Percentiles rank a stretch among this genome's conserved stretches.
Evolutionary conservation across 2,888 invertebrate genomes (phyloP).

Genomic region (Drepana falcataria): DNA sequence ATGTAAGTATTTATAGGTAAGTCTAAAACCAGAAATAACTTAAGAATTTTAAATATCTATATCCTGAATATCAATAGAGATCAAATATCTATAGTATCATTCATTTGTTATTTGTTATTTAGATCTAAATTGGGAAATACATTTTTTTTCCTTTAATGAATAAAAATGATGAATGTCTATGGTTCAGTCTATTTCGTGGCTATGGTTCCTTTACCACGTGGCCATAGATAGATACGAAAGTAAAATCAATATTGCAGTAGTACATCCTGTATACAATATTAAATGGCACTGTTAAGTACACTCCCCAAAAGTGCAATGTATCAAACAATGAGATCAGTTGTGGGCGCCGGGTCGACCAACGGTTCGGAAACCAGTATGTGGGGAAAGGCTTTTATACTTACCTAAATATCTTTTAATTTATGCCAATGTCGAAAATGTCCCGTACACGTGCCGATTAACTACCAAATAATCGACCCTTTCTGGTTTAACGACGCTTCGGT

Average conservation of each 20-base stretch:
- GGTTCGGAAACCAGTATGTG: conserved; percentile 63
- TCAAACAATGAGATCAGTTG: conserved; percentile 60
- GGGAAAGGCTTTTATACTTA: conserved; percentile 31
- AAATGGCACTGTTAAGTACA: conserved; percentile 43
- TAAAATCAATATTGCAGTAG: conserved; percentile 3
- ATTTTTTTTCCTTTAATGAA: no score
- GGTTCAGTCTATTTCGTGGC: no score
- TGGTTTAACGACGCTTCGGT: conserved; percentile 1
- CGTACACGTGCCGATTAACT: conserved; percentile 23
- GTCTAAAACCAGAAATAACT: no score
- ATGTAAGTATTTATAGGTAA: no score
- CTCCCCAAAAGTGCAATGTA: conserved; percentile 66
- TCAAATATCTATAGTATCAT: no score
- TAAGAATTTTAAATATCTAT: no score
- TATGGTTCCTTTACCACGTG: no score
- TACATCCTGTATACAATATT: conserved; percentile 36
- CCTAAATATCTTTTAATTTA: conserved; percentile 39
- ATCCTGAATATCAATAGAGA: no score
- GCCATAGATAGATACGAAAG: conserved; percentile 2
- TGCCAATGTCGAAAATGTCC: conserved; percentile 40
- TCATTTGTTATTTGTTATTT: no score
- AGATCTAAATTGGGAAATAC: no score
- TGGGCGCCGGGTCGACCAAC: conserved; percentile 58
- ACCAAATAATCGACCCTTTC: conserved; percentile 26
- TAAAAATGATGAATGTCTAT: no score